phyloP scores from a whole-genome alignment of 2,797 vertebrate genomes.

The Tauraco hartlaubi region DNA sequence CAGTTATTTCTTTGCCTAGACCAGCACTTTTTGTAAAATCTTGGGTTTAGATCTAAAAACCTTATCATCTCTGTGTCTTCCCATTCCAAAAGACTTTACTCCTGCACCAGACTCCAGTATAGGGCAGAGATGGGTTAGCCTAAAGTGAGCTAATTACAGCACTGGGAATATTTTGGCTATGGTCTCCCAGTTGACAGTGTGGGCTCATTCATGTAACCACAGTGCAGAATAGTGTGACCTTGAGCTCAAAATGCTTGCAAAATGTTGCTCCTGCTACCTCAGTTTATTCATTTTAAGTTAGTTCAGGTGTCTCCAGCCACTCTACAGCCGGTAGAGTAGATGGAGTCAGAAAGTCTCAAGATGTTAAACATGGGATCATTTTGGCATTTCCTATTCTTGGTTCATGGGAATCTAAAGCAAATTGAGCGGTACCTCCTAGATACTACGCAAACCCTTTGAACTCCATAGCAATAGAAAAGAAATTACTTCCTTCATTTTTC shows the following conservation, averaged over 20 bases:
- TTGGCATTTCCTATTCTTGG: neutral
- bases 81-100: neutral
- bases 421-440: neutral
- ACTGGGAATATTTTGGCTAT: neutral
- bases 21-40: neutral
- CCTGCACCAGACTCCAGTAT: no score
- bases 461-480: neutral
- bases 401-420: neutral
- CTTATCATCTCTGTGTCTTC: neutral
- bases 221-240: fast-evolving
- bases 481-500: neutral
- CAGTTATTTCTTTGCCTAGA: neutral
- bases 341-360: neutral
- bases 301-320: neutral
- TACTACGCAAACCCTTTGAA: neutral
- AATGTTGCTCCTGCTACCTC: neutral
- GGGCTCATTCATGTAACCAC: neutral
- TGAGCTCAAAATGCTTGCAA: neutral
- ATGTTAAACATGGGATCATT: neutral
- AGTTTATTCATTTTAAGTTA: neutral
- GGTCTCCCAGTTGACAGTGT: neutral
- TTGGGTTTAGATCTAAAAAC: neutral
- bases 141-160: neutral
- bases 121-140: neutral
- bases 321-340: neutral